Conservation (phyloP, 2,113 vertebrate genomes). For the Cryptotis parvus region DNA sequence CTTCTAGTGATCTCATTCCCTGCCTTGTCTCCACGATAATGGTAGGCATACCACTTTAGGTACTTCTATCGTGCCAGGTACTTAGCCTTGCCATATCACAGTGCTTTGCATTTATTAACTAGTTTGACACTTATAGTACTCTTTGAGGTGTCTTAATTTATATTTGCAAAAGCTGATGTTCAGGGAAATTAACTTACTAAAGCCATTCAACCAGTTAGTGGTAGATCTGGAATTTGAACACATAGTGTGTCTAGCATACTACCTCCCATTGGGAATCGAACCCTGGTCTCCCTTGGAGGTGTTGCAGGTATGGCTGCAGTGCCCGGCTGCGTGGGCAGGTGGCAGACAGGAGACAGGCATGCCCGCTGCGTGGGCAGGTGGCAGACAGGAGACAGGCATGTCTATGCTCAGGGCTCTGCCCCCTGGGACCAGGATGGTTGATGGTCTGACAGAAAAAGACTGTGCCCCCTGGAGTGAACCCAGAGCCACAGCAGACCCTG, state of each 20-base stretch:
- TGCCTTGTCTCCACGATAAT: background rate
- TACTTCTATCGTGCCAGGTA: background rate
- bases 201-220: constrained; percentile 36
- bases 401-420: too few relatives aligned
- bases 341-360: too few relatives aligned
- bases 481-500: too few relatives aligned
- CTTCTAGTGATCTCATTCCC: background rate
- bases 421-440: too few relatives aligned
- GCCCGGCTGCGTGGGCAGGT: too few relatives aligned
- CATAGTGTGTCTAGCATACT: background rate
- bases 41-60: background rate
- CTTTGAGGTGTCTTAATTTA: background rate
- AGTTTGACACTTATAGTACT: background rate
- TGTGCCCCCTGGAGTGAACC: too few relatives aligned
- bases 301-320: too few relatives aligned
- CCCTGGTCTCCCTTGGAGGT: too few relatives aligned
- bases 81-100: background rate
- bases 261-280: too few relatives aligned
- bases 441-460: too few relatives aligned
- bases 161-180: constrained; percentile 11
- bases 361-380: too few relatives aligned
- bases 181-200: background rate
- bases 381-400: too few relatives aligned
- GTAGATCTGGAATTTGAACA: constrained; percentile 36
- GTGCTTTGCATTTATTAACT: background rate